phyloP scores from a whole-genome alignment of 1,140 invertebrate genomes.

The Drosophila tsacasi region DNA sequence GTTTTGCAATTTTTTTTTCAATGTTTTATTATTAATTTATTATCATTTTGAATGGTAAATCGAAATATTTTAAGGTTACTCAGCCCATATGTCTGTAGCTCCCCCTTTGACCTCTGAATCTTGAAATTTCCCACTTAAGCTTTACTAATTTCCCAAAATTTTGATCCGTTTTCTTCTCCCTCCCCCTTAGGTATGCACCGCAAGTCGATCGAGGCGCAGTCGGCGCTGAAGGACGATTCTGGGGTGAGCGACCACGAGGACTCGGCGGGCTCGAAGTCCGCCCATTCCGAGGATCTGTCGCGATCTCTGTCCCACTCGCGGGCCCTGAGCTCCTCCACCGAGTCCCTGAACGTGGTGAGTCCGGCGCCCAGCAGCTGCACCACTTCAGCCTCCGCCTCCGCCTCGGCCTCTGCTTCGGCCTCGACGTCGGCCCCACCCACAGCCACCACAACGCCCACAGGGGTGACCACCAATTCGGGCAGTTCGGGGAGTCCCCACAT shows the following conservation, averaged over 20 bases:
- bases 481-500: constrained; percentile 79
- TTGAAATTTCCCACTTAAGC: not conserved
- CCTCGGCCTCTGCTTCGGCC: constrained; percentile 44
- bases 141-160: not conserved
- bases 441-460: constrained; percentile 64
- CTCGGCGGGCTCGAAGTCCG: constrained; percentile 74
- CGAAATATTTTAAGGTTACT: no score
- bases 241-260: constrained; percentile 85
- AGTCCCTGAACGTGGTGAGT: constrained; percentile 80
- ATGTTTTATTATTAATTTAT: no score
- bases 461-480: constrained; percentile 54
- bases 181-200: constrained; percentile 96
- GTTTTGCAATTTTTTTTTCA: no score
- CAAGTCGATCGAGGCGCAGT: constrained; percentile 98
- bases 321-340: constrained; percentile 71
- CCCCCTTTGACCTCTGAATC: not conserved
- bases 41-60: no score
- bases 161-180: no score
- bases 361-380: constrained; percentile 73
- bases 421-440: constrained; percentile 55
- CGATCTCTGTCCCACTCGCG: constrained; percentile 28
- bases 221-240: constrained; percentile 94
- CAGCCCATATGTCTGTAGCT: not conserved
- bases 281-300: constrained; percentile 65
- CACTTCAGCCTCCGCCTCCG: constrained; percentile 52